These are phyloP conservation scores for Sinhomidia bicolor DNA, from an alignment of 2,888 invertebrate genomes.

Conservation along the genomic window DNA sequence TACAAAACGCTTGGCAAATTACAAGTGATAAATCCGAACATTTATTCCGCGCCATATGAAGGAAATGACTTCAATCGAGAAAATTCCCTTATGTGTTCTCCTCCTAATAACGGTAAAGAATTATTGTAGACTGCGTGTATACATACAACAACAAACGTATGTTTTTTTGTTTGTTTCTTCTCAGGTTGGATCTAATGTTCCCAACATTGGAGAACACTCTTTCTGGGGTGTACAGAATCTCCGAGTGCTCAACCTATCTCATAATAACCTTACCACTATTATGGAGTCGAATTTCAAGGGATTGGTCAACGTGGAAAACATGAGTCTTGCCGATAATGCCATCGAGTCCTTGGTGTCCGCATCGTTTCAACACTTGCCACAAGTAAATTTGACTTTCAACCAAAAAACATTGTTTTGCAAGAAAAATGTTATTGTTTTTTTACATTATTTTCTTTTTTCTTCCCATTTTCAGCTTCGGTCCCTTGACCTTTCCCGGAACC, in stretches of 20 bases:
- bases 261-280: slow-evolving; percentile 87
- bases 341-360: slow-evolving; percentile 89
- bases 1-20: slow-evolving; percentile 58
- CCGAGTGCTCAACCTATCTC: slow-evolving; percentile 85
- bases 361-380: slow-evolving; percentile 88
- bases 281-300: slow-evolving; percentile 90
- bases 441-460: too few relatives aligned
- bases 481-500: slow-evolving; percentile 85
- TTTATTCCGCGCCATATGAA: slow-evolving; percentile 66
- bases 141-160: background rate
- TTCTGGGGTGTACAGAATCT: slow-evolving; percentile 89
- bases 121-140: background rate
- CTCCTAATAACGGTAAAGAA: background rate
- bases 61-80: slow-evolving; percentile 49
- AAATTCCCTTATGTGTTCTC: slow-evolving; percentile 48
- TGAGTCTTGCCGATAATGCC: slow-evolving; percentile 88
- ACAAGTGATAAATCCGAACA: slow-evolving; percentile 62
- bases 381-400: too few relatives aligned
- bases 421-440: too few relatives aligned
- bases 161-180: slow-evolving; percentile 3
- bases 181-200: slow-evolving; percentile 86
- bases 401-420: too few relatives aligned
- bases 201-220: slow-evolving; percentile 89
- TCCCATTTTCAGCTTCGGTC: background rate
- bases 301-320: slow-evolving; percentile 87